phyloP scores from a whole-genome alignment of 37 sponge, comb jelly and placozoan genomes.

The Halichondria panicea region DNA sequence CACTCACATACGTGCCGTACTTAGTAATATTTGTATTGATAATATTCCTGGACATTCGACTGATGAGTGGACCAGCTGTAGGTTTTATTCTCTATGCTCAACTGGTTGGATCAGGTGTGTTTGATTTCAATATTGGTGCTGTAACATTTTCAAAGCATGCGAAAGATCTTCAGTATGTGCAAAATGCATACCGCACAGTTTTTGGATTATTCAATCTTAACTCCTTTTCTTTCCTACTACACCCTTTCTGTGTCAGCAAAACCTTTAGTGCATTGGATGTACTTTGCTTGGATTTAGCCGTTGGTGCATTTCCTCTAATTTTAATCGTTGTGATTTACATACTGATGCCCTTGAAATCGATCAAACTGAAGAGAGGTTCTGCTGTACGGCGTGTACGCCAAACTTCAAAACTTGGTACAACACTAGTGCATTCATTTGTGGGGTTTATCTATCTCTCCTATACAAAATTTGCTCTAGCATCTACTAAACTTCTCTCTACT shows the following conservation, averaged over 20 bases:
- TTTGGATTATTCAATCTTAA: neutral
- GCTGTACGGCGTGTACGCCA: neutral
- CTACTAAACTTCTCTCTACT: neutral
- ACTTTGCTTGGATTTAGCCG: neutral
- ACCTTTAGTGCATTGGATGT: constrained; percentile 6
- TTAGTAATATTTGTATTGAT: neutral
- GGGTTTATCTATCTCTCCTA: neutral
- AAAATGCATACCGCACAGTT: neutral
- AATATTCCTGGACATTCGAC: neutral
- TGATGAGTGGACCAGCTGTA: neutral
- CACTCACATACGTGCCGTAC: neutral
- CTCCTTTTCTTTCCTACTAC: neutral
- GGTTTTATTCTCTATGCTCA: constrained; percentile 5
- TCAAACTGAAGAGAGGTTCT: too few relatives aligned
- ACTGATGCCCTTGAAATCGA: neutral
- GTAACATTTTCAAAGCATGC: neutral
- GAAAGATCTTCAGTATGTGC: neutral
- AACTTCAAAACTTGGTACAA: neutral
- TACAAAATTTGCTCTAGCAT: neutral
- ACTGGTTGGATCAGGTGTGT: neutral
- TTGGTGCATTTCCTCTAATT: neutral
- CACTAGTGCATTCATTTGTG: neutral
- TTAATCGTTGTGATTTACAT: neutral
- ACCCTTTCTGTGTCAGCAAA: neutral
- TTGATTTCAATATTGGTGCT: neutral